Base-by-base conservation (phyloP, 2,113 vertebrate genomes). In the Balaeniceps rex region DNA sequence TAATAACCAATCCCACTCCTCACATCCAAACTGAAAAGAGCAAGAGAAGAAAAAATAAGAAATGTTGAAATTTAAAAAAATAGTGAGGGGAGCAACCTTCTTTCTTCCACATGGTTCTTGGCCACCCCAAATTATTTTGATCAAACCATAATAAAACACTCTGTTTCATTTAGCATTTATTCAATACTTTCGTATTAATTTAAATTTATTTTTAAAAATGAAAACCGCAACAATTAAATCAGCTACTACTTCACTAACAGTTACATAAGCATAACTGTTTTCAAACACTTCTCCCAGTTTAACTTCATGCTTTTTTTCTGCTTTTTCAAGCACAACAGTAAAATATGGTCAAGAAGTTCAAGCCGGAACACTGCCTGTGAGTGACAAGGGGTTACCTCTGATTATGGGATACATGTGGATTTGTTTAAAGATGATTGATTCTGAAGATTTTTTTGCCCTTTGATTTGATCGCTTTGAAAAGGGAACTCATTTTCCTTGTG, bases 81-180 rank as follows among this genome's bases (percentile, higher is more conserved):
- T 6, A 61, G 2, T 0, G 0, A 76, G 19, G 8, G 12, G 25
- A 74, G 9, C 1, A 94, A 46, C 1, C 1, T 4, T 52, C 25
- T 63, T 71, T 31, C 29, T 80, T 86, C 24, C 33, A 38, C 1
- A 1, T 4, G 2, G 7, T 23, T 66, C 31, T 75, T 60, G 21
- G 12, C 5, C 54, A 71, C 6, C 4, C 4, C 10, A 36, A 72
- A 46, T 70, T 21, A 6, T 49, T 93, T 51, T 10, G 12, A 60
- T 55, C 9, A 82, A 82, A 34, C 4, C 2, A 0, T 19, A 79
- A 11, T 6, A n/a, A 60, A 90, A 5, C 7, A 25, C 5, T 26
- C 13, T 28, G 6, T 19, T 75, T 88, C 31, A 61, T 40, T 47
- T 55, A 52, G 2, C 4, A 14, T n/a, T 75, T 16, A 10, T 42